Evolutionary conservation across 2,797 vertebrate species (phyloP), one percentile per base, ranked within the genome.

Genomic region (Yasuhikotakia modesta): DNA sequence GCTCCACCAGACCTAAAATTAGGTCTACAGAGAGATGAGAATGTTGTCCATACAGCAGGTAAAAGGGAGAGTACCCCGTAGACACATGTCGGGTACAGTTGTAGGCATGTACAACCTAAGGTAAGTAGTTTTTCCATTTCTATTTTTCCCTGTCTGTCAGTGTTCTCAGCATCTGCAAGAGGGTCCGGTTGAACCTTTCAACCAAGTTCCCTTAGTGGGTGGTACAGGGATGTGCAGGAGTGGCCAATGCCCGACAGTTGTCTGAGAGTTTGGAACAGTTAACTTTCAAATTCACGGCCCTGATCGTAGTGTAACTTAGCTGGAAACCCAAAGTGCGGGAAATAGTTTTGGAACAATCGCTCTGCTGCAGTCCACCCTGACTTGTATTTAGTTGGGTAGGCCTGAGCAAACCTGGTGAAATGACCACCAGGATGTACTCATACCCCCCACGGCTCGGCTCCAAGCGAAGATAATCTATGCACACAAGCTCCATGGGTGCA

Each of bases 131-230:
- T n/a, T n/a, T 60, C 22, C 57, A 60, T 14, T 22, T 24, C 12
- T 60, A 22, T 22, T 48, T 60, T 30, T 60, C 57, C 12, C 12
- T 60, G 21, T 60, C 22, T 60, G 57, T 24, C 57, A 60, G 27
- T 14, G 57, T 60, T 12, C 57, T 60, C 12, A 63, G 14, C 60
- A 63, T 63, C 60, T 63, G 60, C 4, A 63, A 35, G 24, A 63
- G 24, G 13, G 60, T 63, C 60, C 60, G 14, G 16, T 63, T 63
- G 16, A 63, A 63, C 46, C 46, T 14, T 48, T 48, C 13, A 13
- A 17, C 60, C 14, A 30, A 30, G 27, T 63, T 63, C 24, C 12
- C 60, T 24, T 30, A n/a, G 30, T 6, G 24, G 14, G 27, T 35
- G 16, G 60, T 32, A 27, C 30, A 12, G 30, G 4, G 14, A 48